Evolutionary conservation across 2,888 invertebrate genomes (phyloP), one percentile per base, ranked within the genome.

Genomic region (Automeris io): DNA sequence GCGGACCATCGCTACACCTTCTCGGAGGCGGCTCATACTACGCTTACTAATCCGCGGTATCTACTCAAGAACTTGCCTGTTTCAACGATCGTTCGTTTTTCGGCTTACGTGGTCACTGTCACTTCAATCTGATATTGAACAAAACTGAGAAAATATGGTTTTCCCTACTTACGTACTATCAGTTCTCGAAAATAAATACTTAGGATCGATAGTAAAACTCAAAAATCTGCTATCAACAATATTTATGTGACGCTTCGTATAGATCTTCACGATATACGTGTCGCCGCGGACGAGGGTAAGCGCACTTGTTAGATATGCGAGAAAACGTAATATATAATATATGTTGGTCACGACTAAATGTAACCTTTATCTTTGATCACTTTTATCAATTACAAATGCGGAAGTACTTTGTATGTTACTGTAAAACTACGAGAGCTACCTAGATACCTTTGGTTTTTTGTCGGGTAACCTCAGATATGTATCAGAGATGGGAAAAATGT

Each of bases 131-230:
- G n/a, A n/a, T n/a, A n/a, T n/a, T n/a, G 40, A 37, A 36, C 9
- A n/a, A 11, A 39, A 18, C 3, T 23, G 5, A 19, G 19, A 26
- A 18, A 35, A 35, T 24, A 41, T 33, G 18, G 26, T 54, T 54
- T 51, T 40, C 54, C 50, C 35, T 42, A 46, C 72, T 65, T 37
- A 78, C 77, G 67, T 67, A 4, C 52, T 69, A 48, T 74, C 73
- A 43, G 62, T 69, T 16, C 61, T 70, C 0, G 73, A 61, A 57
- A 85, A 87, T 41, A 93, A 63, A 58, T 90, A 86, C 36, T 88
- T 89, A 0, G 93, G 93, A 58, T 92, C 92, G 5, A 94, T 76
- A 0, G 92, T 90, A 46, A 94, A 88, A 70, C 94, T 94, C 8
- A 95, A 70, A 66, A 93, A 95, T 56, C 89, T 90, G 35, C 90